phyloP scores from a whole-genome alignment of 2,113 vertebrate genomes.

The Australoheros scitulus region DNA sequence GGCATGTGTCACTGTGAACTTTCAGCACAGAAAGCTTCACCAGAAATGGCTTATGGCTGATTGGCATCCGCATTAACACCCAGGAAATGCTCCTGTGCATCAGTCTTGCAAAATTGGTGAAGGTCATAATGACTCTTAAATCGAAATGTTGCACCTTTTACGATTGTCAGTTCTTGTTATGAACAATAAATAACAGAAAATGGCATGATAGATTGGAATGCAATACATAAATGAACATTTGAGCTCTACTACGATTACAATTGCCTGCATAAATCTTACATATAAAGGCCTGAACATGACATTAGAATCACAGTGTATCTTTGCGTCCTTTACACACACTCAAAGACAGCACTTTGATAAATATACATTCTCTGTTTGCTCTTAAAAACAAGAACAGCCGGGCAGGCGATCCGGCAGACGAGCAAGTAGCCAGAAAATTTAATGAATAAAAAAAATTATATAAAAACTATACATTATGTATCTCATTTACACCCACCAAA shows the following conservation, averaged over 20 bases:
- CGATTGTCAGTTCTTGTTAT: conserved; percentile 69
- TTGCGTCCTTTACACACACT: conserved; percentile 42
- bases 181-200: conserved; percentile 76
- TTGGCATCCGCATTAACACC: conserved; percentile 16
- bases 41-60: conserved; percentile 31
- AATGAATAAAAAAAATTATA: conserved; percentile 17
- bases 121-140: conserved; percentile 8
- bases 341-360: conserved; percentile 32
- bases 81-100: background rate
- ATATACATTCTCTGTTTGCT: conserved; percentile 62
- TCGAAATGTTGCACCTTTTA: conserved; percentile 23
- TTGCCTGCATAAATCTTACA: conserved; percentile 25
- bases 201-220: conserved; percentile 43
- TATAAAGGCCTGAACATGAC: conserved; percentile 16
- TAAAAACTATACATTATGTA: conserved; percentile 26
- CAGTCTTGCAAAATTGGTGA: background rate
- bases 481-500: conserved; percentile 25
- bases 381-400: conserved; percentile 30
- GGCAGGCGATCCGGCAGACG: conserved; percentile 35
- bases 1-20: conserved; percentile 49
- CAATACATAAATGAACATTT: conserved; percentile 10
- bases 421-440: background rate
- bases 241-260: conserved; percentile 25
- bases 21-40: background rate
- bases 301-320: conserved; percentile 32